These are phyloP conservation scores for Petromus typicus DNA, from an alignment of 2,113 vertebrate species.

Conservation along the genomic window DNA sequence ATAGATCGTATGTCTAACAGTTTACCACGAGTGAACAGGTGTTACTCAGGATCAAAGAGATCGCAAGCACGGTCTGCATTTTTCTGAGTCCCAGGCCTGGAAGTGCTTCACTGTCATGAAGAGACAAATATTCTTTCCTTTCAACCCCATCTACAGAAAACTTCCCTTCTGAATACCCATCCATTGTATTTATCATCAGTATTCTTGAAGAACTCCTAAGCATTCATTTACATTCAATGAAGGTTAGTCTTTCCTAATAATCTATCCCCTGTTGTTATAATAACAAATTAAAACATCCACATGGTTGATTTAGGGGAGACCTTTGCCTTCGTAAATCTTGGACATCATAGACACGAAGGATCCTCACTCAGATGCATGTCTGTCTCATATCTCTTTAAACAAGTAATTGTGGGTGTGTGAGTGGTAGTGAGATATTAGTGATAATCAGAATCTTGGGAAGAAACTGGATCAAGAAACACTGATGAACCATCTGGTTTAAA, in stretches of 20 bases:
- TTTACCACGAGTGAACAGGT: not conserved
- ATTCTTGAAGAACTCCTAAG: not conserved
- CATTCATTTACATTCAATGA: not conserved
- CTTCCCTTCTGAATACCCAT: not conserved
- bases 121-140: not conserved
- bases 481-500: not conserved
- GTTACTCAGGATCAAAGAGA: not conserved
- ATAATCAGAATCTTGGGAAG: not conserved
- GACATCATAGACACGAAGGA: not conserved
- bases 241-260: not conserved
- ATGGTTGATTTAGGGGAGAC: not conserved
- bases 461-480: not conserved
- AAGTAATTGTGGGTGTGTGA: not conserved
- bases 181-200: not conserved
- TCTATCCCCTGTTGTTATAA: not conserved
- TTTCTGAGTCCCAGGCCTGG: not conserved
- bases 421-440: not conserved
- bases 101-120: too few relatives aligned
- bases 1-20: not conserved
- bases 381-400: not conserved
- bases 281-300: not conserved
- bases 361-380: not conserved
- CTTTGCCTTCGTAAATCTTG: not conserved
- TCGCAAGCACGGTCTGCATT: not conserved
- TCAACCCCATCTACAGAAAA: not conserved